Conservation (phyloP, 2,113 vertebrate species). For the Passer domesticus region DNA sequence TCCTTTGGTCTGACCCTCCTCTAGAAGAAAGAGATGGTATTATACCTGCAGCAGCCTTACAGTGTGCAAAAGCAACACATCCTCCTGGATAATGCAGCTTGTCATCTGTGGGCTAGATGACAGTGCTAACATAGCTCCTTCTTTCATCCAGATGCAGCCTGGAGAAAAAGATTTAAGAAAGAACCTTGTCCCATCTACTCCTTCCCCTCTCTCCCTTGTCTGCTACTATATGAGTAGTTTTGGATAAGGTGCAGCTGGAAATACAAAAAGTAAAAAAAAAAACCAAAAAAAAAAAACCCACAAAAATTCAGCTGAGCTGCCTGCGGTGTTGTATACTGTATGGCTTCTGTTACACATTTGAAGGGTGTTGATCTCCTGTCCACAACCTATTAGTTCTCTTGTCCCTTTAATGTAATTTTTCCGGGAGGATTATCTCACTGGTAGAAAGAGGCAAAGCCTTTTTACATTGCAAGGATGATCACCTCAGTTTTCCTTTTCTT, state of each 20-base stretch:
- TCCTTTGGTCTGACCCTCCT: not conserved
- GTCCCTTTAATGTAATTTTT: not conserved
- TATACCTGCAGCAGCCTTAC: not conserved
- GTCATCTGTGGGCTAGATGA: not conserved
- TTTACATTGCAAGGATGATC: not conserved
- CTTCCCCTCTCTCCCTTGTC: not conserved
- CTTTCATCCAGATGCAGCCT: not conserved
- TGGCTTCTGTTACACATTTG: not conserved
- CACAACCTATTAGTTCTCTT: not conserved
- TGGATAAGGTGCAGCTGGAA: not conserved
- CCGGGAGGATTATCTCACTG: not conserved
- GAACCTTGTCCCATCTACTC: not conserved
- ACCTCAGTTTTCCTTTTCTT: not conserved
- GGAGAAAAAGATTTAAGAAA: not conserved
- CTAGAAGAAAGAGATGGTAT: not conserved
- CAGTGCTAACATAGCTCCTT: not conserved
- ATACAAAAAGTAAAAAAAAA: not conserved
- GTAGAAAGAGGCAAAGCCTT: not conserved
- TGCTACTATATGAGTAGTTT: not conserved
- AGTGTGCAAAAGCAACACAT: not conserved
- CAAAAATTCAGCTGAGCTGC: not conserved
- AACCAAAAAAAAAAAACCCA: not conserved
- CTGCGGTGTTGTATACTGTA: not conserved
- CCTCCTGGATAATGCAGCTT: not conserved
- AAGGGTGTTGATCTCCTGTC: not conserved